Base-by-base conservation (phyloP, 2,113 vertebrate genomes). In the Antennarius striatus region DNA sequence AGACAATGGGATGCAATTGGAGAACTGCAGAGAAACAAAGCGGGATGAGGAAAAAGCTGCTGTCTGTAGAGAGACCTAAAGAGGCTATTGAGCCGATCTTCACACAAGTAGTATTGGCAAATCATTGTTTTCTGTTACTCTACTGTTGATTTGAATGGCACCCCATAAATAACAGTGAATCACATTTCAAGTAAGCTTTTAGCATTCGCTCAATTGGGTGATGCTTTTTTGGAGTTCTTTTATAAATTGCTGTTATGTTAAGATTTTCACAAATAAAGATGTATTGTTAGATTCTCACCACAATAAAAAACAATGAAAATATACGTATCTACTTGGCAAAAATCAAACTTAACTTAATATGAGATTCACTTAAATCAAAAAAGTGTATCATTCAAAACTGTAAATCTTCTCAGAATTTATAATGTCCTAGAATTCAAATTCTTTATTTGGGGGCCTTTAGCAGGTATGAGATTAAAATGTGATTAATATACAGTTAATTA, bases 11-110 rank as follows among this genome's bases (percentile, higher is more conserved):
- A 59, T 43, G 13, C 69, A 68, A 89, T 86, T 86, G 86, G 58
- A 75, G 52, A 59, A 81, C 62, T 83, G 60, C 5, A 36, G 32
- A 4, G 48, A 68, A 63, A 71, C 52, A 64, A 39, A 51, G 56
- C 68, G 68, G 75, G 75, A 84, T 73, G 74, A 77, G 67, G 58
- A 77, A 73, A 89, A 82, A 83, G 63, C 81, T 84, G 68, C 70
- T 83, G 74, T 85, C 63, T 78, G 80, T 73, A 59, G 74, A 68
- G 77, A 79, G 63, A 75, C 68, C 81, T 83, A 80, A 83, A 90
- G 60, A 75, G 73, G 75, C 76, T 81, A 75, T 75, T 82, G 77
- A 86, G 71, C 61, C 56, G 36, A 43, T 61, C 70, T 82, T 80
- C 62, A 83, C 64, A 77, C 71, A 69, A 64, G 54, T 79, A 47